These are phyloP conservation scores for Mionectes macconnelli DNA, from an alignment of 2,113 vertebrate species.

Conservation along the genomic window DNA sequence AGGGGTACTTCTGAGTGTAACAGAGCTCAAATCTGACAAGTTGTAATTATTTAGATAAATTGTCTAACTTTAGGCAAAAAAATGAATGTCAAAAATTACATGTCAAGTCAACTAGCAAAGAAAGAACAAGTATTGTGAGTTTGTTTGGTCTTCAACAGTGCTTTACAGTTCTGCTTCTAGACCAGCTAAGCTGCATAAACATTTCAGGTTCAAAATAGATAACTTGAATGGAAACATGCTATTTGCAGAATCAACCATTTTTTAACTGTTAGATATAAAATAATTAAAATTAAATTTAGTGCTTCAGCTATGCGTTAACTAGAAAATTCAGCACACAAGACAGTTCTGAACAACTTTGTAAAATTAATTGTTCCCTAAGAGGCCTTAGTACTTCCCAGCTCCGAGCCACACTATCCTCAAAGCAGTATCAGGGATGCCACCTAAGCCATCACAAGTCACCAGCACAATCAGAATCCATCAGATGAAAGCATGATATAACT, in stretches of 20 bases:
- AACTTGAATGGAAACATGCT: neutral
- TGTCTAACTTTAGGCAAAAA: neutral
- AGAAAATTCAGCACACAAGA: neutral
- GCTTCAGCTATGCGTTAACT: neutral
- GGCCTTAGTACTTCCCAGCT: neutral
- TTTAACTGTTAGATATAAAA: neutral
- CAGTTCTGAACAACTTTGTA: neutral
- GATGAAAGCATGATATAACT: neutral
- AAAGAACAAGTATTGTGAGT: neutral
- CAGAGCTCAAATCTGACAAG: neutral
- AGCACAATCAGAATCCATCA: neutral
- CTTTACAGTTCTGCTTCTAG: neutral
- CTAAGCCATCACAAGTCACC: neutral
- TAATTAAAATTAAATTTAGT: neutral
- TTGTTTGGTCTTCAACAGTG: neutral
- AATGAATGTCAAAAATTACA: neutral
- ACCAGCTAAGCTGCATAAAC: neutral
- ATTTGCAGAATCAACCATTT: neutral
- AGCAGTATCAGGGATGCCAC: neutral
- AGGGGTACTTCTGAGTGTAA: neutral
- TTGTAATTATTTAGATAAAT: constrained; percentile 5
- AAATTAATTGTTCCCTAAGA: neutral
- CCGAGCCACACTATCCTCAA: neutral
- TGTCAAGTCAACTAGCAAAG: neutral
- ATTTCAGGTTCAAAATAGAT: neutral